phyloP scores from a whole-genome alignment of 2,797 vertebrate species.

The Echiichthys vipera region DNA sequence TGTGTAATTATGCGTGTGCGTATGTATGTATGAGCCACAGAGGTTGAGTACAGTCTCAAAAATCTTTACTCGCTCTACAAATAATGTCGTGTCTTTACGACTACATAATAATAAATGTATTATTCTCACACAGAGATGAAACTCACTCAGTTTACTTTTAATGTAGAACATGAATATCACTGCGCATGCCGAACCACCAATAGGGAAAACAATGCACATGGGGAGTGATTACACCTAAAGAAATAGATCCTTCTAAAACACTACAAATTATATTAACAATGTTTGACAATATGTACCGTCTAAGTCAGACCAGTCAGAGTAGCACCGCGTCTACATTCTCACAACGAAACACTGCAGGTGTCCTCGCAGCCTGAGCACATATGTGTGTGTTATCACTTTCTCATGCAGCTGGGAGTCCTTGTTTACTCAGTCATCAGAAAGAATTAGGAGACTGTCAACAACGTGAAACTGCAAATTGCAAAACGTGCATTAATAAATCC shows the following conservation, averaged over 20 bases:
- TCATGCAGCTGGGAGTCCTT: slow-evolving; percentile 28
- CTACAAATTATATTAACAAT: not conserved
- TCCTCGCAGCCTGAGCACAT: slow-evolving; percentile 3
- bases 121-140: no score
- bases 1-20: not conserved
- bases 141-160: no score
- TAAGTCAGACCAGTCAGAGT: not conserved
- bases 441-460: slow-evolving; percentile 20
- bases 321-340: not conserved
- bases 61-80: not conserved
- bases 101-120: no score
- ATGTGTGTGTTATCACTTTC: slow-evolving; percentile 56
- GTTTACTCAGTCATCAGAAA: slow-evolving; percentile 44
- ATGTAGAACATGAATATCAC: no score
- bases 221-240: no score
- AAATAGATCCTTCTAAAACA: no score
- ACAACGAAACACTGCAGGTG: not conserved
- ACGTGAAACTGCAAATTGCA: slow-evolving; percentile 25
- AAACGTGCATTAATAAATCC: slow-evolving; percentile 35
- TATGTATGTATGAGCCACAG: not conserved
- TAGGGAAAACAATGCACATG: no score
- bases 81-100: not conserved
- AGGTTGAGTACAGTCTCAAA: not conserved
- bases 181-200: no score
- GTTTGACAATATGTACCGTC: not conserved